Conservation (phyloP, 2,797 vertebrate genomes). For the Sebastes minor region DNA sequence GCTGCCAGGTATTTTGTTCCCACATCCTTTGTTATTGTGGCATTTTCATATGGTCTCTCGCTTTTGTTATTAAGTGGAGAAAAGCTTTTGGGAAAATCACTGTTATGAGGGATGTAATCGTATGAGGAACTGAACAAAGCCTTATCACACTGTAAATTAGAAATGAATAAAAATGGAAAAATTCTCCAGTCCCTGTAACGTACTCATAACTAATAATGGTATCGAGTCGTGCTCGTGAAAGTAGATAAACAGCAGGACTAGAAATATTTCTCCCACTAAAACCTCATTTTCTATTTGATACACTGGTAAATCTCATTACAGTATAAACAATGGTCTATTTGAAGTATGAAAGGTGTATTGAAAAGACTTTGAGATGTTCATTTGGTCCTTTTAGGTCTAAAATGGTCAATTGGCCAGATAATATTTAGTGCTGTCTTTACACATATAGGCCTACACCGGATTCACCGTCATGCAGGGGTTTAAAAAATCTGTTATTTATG, state of each 20-base stretch:
- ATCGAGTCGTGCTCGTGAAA: neutral
- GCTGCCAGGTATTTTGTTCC: slow-evolving; percentile 53
- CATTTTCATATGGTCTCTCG: slow-evolving; percentile 53
- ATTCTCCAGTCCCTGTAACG: slow-evolving; percentile 9
- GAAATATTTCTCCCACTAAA: slow-evolving; percentile 6
- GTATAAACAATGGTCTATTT: neutral
- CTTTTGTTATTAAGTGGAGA: slow-evolving; percentile 55
- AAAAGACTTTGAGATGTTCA: neutral
- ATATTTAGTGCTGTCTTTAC: slow-evolving; percentile 34
- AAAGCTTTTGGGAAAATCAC: slow-evolving; percentile 56
- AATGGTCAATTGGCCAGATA: neutral
- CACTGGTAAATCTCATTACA: neutral
- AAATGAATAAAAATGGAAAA: slow-evolving; percentile 47
- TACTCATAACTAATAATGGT: slow-evolving; percentile 23
- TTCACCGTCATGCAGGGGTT: slow-evolving; percentile 26
- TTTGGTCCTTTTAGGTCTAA: neutral
- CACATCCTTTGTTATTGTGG: slow-evolving; percentile 53
- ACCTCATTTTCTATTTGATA: neutral
- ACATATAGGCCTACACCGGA: neutral
- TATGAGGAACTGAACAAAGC: slow-evolving; percentile 40
- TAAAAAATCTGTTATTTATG: slow-evolving; percentile 8
- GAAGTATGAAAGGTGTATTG: neutral
- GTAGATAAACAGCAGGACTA: neutral
- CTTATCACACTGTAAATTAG: slow-evolving; percentile 42
- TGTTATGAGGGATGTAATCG: slow-evolving; percentile 59